Evolutionary conservation across 2,113 vertebrate species (phyloP).

Genomic region (Sturnus vulgaris): DNA sequence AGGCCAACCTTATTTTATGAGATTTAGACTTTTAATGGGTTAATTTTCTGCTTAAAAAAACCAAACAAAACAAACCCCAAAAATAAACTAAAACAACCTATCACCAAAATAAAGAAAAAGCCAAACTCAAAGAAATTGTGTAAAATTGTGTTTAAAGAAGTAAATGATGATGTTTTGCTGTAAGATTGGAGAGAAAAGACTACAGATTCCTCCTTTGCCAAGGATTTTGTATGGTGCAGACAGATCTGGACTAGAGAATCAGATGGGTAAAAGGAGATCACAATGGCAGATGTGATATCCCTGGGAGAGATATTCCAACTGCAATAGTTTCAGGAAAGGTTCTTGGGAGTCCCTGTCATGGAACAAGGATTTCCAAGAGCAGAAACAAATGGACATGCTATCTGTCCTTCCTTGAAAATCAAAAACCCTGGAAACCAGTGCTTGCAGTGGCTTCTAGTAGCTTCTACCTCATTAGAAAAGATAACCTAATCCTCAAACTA

Average conservation of each 20-base stretch:
- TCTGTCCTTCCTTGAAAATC: not conserved
- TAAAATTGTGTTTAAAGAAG: not conserved
- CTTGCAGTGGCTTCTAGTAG: not conserved
- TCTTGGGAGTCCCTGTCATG: not conserved
- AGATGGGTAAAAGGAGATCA: not conserved
- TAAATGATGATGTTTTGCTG: not conserved
- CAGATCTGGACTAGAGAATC: not conserved
- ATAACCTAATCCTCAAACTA: not conserved
- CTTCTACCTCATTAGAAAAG: not conserved
- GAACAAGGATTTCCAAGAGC: not conserved
- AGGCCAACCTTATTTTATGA: not conserved
- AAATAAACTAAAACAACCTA: not conserved
- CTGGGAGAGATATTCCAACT: not conserved
- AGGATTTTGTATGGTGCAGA: not conserved
- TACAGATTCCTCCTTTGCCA: not conserved
- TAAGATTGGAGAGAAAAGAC: not conserved
- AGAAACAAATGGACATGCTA: not conserved
- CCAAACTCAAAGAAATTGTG: not conserved
- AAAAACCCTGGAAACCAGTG: not conserved
- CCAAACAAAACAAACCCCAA: not conserved
- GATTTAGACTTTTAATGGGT: not conserved
- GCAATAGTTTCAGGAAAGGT: not conserved
- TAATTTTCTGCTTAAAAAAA: not conserved
- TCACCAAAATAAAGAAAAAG: not conserved
- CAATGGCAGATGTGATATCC: not conserved